Evolutionary conservation across 1,140 invertebrate species (phyloP), one percentile per base, ranked within the genome.

Genomic region (Nylanderia fulva): DNA sequence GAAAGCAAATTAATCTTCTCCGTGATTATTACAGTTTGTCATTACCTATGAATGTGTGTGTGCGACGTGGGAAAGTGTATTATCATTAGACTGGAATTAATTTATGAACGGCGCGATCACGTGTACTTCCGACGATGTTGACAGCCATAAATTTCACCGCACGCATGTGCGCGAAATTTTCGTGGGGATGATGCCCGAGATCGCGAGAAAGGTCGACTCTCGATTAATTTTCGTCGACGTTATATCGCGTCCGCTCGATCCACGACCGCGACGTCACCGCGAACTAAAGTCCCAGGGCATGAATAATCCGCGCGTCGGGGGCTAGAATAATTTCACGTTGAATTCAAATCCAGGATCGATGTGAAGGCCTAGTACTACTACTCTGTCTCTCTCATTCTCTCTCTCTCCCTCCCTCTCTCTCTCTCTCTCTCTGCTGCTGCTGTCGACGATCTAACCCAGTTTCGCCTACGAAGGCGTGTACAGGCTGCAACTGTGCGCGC

Each of bases 261-360:
- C 54, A 60, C 84, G 69, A 48, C 68, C 58, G 64, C 71, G 45
- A 48, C 33, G 21, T 24, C 36, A 56, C 29, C 42, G n/a, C 11
- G 21, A 33, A 21, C 13, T 11, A 18, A 36, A 24, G 27, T 76
- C 54, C 36, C 60, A 24, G 42, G 54, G 52, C 83, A 88, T 89
- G 87, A 89, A 89, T 89, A 89, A 89, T 89, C 84, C 84, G 85
- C 80, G 80, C 71, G 74, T 64, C 82, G 68, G 48, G 76, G 76
- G 45, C 74, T 79, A 82, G 84, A 86, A 89, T 88, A 89, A 89
- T 89, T 89, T 89, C 58, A 66, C 85, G 74, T 84, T 86, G 87
- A 89, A 89, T 89, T 86, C 77, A 85, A 89, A 89, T 89, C 79
- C 74, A 39, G 88, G 87, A 89, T 89, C 88, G 88, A 89, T 89